Conservation (phyloP, 2,888 invertebrate genomes). For the Heterodera filipjevi region DNA sequence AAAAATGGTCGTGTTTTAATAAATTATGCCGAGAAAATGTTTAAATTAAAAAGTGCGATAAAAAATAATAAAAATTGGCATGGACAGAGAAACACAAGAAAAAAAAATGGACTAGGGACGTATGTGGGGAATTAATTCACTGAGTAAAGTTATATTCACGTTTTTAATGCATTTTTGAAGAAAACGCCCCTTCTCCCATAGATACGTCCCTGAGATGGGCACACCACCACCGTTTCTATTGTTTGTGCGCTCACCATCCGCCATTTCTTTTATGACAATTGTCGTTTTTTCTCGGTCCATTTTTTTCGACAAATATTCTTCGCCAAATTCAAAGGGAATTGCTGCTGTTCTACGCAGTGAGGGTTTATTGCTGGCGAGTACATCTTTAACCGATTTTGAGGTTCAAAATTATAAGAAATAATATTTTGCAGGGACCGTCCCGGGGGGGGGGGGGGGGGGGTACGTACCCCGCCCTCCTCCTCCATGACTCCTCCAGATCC, state of each 20-base stretch:
- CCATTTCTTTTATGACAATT: neutral
- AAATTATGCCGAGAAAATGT: neutral
- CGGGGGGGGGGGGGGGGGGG: too few species aligned
- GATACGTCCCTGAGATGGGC: neutral
- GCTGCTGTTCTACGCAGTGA: conserved; percentile 12
- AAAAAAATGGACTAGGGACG: too few species aligned
- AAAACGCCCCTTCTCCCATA: too few species aligned
- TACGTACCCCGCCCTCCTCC: too few species aligned
- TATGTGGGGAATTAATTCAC: too few species aligned
- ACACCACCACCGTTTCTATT: neutral
- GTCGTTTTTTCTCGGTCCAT: neutral
- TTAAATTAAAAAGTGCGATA: neutral
- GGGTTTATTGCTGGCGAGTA: conserved; percentile 7
- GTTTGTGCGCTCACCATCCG: neutral
- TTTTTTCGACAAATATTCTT: neutral
- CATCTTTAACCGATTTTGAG: neutral
- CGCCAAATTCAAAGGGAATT: conserved; percentile 9
- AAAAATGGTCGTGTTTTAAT: too few species aligned
- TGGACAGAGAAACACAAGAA: neutral
- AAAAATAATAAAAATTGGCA: neutral
- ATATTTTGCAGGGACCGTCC: neutral
- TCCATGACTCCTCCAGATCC: too few species aligned
- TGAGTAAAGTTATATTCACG: too few species aligned
- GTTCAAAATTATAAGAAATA: neutral
- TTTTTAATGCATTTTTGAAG: too few species aligned